Conservation (phyloP, 2,888 invertebrate species). For the Byasa hedistus region DNA sequence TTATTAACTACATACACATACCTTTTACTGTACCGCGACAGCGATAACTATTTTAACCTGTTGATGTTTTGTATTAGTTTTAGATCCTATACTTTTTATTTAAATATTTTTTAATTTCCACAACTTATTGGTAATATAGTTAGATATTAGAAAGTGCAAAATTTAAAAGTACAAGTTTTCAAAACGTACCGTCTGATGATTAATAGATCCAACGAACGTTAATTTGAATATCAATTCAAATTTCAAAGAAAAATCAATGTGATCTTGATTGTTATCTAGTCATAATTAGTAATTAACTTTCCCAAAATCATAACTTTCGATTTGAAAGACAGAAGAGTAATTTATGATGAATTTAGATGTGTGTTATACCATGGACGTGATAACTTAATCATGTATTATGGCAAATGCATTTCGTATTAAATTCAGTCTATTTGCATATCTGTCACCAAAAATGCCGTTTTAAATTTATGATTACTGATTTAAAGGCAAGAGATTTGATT, state of each 20-base stretch:
- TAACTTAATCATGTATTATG: conserved; percentile 51
- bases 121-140: no score
- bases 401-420: conserved; percentile 48
- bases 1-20: not conserved
- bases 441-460: conserved; percentile 46
- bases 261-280: conserved; percentile 6
- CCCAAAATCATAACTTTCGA: conserved; percentile 29
- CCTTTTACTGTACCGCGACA: not conserved
- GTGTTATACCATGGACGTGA: conserved; percentile 48
- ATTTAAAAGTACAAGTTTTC: not conserved
- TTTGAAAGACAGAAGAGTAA: conserved; percentile 40
- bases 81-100: not conserved
- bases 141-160: not conserved
- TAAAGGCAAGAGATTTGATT: conserved; percentile 37
- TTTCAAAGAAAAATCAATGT: not conserved
- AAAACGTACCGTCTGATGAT: not conserved
- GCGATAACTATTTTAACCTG: not conserved
- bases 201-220: not conserved
- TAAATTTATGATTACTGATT: conserved; percentile 44
- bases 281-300: conserved; percentile 31
- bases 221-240: not conserved
- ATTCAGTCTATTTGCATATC: conserved; percentile 58
- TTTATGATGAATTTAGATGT: conserved; percentile 50
- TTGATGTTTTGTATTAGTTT: not conserved
- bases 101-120: not conserved